phyloP scores from a whole-genome alignment of 2,888 invertebrate species.

The Amphipoea oculea region DNA sequence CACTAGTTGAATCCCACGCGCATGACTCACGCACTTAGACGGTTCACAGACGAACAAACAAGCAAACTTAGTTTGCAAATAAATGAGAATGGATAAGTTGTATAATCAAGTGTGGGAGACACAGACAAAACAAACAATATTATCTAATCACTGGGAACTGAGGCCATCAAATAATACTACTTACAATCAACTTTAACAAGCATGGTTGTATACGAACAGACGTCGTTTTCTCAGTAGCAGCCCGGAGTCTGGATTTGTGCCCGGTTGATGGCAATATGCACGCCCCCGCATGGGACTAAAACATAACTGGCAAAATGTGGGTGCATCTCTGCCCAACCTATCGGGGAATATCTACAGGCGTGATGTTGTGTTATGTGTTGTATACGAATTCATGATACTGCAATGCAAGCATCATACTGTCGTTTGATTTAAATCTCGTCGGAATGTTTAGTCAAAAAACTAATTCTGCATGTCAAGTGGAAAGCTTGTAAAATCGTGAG shows the following conservation, averaged over 20 bases:
- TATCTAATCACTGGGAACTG: constrained; percentile 51
- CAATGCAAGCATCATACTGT: neutral
- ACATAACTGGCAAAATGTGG: neutral
- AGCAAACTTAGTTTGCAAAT: constrained; percentile 68
- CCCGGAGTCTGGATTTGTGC: neutral
- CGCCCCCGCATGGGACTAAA: neutral
- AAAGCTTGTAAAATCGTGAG: constrained; percentile 68
- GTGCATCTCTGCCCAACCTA: neutral
- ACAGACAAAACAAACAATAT: constrained; percentile 50
- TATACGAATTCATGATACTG: constrained; percentile 6
- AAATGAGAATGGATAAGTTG: constrained; percentile 63
- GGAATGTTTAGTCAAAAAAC: constrained; percentile 40
- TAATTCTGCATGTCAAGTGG: constrained; percentile 60
- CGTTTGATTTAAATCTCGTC: constrained; percentile 25
- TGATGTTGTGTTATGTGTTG: neutral
- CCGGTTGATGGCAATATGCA: neutral
- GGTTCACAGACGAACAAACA: constrained; percentile 81
- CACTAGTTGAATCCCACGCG: constrained; percentile 78
- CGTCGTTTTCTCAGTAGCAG: neutral
- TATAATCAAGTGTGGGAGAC: constrained; percentile 57
- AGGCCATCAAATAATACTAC: constrained; percentile 21
- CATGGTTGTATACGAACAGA: neutral
- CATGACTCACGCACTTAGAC: constrained; percentile 84
- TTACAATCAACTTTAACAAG: constrained; percentile 15
- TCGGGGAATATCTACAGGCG: neutral